These are phyloP conservation scores for Cossypha polioptera DNA, from an alignment of 2,797 vertebrate genomes.

Conservation along the genomic window DNA sequence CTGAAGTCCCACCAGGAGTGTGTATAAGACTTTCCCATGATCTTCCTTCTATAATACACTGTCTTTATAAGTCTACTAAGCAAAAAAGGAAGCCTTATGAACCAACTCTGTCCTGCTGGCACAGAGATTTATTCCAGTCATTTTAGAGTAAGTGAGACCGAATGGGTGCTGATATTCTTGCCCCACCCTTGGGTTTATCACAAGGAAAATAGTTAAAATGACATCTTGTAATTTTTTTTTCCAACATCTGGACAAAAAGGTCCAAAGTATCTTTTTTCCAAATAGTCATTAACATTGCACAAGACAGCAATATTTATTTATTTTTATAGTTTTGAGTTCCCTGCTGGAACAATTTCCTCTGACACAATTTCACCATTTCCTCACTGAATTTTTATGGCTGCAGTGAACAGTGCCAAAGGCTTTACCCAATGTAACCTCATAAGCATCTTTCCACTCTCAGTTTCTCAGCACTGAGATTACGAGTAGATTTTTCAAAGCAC, in stretches of 20 bases:
- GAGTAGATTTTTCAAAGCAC: background rate
- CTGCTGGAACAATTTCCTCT: slow-evolving; percentile 31
- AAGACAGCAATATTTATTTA: slow-evolving; percentile 11
- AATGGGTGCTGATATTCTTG: background rate
- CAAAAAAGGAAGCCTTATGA: background rate
- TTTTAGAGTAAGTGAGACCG: background rate
- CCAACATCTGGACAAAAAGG: background rate
- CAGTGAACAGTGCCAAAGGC: background rate
- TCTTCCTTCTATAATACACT: background rate
- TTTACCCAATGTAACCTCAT: slow-evolving; percentile 23
- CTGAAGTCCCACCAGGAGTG: background rate
- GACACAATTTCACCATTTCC: slow-evolving; percentile 48
- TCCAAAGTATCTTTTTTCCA: background rate
- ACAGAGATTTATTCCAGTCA: background rate
- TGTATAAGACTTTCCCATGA: background rate
- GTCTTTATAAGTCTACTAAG: background rate
- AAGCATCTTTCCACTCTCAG: background rate
- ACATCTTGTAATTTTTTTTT: background rate
- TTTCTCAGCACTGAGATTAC: background rate
- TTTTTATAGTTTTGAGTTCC: background rate
- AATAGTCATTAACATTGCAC: slow-evolving; percentile 6
- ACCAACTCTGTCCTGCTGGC: background rate
- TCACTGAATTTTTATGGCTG: slow-evolving; percentile 26
- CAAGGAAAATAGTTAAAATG: background rate
- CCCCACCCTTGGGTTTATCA: background rate